Percentiles rank a stretch among this genome's conserved stretches.
phyloP scores from a whole-genome alignment of 2,797 vertebrate species.

The Sebastes hubbsi region DNA sequence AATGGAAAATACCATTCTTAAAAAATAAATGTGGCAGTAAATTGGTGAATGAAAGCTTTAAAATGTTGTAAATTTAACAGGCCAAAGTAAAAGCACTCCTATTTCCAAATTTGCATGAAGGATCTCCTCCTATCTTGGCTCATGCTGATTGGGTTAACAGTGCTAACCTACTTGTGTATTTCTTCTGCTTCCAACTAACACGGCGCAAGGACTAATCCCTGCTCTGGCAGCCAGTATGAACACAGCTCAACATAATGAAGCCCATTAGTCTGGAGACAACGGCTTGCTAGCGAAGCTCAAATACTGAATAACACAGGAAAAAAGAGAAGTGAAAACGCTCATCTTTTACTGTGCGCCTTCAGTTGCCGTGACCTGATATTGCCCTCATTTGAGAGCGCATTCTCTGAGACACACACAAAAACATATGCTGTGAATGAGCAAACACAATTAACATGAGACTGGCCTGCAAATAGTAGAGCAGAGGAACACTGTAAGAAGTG shows the following conservation, averaged over 20 bases:
- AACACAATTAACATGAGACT: conserved; percentile 68
- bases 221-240: conserved; percentile 68
- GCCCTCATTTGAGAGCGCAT: conserved; percentile 10
- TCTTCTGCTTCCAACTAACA: conserved; percentile 70
- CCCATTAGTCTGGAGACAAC: conserved; percentile 81
- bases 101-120: conserved; percentile 21
- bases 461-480: conserved; percentile 49
- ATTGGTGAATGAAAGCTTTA: background rate
- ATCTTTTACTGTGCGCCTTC: conserved; percentile 37
- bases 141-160: conserved; percentile 52
- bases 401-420: conserved; percentile 4
- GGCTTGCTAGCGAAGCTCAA: conserved; percentile 68
- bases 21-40: background rate
- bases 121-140: conserved; percentile 20
- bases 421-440: conserved; percentile 46
- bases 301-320: conserved; percentile 39
- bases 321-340: conserved; percentile 8
- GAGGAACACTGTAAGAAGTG: conserved; percentile 18
- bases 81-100: background rate
- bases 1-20: background rate
- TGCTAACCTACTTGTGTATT: conserved; percentile 59
- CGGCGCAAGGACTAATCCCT: conserved; percentile 65
- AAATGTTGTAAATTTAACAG: background rate
- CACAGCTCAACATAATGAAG: conserved; percentile 78
- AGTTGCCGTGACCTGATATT: conserved; percentile 42